Percentiles rank a stretch among this genome's conserved stretches.
These are phyloP conservation scores for Cyphomyrus plagiostoma DNA, from an alignment of 2,113 vertebrate species.

Conservation along the genomic window DNA sequence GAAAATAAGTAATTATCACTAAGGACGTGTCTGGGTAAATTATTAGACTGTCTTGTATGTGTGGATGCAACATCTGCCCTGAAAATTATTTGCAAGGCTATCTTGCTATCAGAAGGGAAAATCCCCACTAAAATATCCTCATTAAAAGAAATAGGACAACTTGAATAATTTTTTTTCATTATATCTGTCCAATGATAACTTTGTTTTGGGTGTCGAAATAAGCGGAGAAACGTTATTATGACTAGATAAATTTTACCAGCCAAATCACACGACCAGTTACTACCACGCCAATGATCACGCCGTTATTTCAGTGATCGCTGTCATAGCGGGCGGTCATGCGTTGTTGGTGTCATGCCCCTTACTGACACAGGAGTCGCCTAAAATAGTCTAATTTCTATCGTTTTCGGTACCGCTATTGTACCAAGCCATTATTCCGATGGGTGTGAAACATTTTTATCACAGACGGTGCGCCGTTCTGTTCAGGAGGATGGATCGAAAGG, in stretches of 20 bases:
- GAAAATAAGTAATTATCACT: neutral
- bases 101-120: neutral
- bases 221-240: neutral
- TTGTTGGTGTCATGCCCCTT: neutral
- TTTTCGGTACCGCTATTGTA: neutral
- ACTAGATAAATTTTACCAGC: neutral
- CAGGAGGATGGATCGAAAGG: neutral
- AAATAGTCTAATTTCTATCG: neutral
- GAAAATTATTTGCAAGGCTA: neutral
- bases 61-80: neutral
- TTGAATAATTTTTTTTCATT: neutral
- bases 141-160: neutral
- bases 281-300: neutral
- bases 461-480: neutral
- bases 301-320: neutral
- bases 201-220: constrained; percentile 14
- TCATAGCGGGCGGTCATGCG: neutral
- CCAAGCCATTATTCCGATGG: neutral
- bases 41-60: neutral
- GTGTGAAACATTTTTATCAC: neutral
- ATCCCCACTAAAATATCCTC: neutral
- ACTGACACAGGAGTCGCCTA: neutral
- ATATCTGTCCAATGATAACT: neutral
- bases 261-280: neutral
- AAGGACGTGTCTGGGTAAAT: neutral